Base-by-base conservation (phyloP, 2,888 invertebrate species). In the Eudasyphora cyanicolor region DNA sequence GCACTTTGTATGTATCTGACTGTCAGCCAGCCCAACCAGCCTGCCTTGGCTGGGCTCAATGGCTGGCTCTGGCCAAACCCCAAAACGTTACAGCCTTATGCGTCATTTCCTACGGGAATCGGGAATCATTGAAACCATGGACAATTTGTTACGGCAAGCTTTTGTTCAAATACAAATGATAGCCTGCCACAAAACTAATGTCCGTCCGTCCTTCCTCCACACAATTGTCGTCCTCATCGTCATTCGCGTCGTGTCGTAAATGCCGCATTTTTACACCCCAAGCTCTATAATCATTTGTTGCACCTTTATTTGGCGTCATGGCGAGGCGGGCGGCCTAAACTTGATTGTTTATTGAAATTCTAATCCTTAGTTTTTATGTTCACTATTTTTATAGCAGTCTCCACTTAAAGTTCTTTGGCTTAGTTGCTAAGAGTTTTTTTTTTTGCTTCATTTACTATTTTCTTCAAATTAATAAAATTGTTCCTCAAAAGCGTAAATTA, bases 61-160 rank as follows among this genome's bases (percentile, higher is more conserved):
- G n/a, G n/a, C n/a, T n/a, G n/a, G n/a, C n/a, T n/a, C n/a, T n/a
- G 6, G 57, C 57, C 57, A 57, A 62, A 17, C 51, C 51, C 51
- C 57, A 60, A 60, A n/a, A 60, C 27, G 60, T 60, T 10, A 67
- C 4, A 69, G 60, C 60, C 79, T 78, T 78, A 81, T 84, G 84
- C 84, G 84, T 84, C 81, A 81, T 84, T 84, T 84, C 84, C 84
- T 84, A 84, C 81, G 84, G 81, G 84, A 84, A 83, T 82, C 81
- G 84, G 81, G 84, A 84, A 83, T 82, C 73, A 57, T 57, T 57
- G 57, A 57, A 24, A 21, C 21, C 67, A 67, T 67, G 67, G 42
- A 24, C 67, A 42, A 67, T 67, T 42, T 42, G 67, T 67, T 67
- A 24, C 24, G 67, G 21, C 24, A 14, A 24, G 67, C 67, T 67